These are phyloP conservation scores for Ladona fulva DNA, from an alignment of 1,140 invertebrate species.

Conservation along the genomic window DNA sequence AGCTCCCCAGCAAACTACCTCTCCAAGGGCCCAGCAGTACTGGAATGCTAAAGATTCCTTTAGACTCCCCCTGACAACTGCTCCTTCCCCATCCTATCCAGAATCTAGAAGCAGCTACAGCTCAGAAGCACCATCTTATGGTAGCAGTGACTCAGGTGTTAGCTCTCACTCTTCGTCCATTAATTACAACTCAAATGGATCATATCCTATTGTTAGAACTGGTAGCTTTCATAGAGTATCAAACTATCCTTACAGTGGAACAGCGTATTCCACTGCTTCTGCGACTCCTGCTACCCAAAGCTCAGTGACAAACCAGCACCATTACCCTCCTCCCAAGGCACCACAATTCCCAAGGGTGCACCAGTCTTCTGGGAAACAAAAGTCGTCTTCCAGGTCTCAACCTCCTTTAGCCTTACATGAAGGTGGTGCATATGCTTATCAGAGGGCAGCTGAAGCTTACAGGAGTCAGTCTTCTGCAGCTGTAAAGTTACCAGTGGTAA, in stretches of 20 bases:
- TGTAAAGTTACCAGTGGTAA: neutral
- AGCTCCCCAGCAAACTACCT: constrained; percentile 31
- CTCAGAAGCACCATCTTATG: constrained; percentile 27
- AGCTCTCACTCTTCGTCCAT: constrained; percentile 20
- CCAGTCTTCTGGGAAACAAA: neutral
- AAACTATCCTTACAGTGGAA: neutral
- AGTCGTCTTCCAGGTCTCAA: neutral
- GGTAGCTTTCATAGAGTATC: neutral
- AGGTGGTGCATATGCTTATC: neutral
- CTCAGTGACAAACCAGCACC: neutral
- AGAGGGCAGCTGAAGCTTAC: neutral
- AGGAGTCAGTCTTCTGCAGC: neutral
- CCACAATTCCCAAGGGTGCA: neutral
- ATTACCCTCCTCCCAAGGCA: neutral
- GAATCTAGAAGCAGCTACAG: neutral
- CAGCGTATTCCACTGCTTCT: neutral
- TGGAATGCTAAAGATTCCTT: constrained; percentile 16
- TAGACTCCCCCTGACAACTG: neutral
- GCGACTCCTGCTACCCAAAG: neutral
- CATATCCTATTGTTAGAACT: neutral
- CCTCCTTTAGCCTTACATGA: neutral
- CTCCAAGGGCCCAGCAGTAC: constrained; percentile 21
- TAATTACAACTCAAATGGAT: constrained; percentile 22
- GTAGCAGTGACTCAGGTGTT: constrained; percentile 34
- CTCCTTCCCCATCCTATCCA: neutral